A percentile compares a stretch with the other conserved stretches of the same genome.
phyloP scores from a whole-genome alignment of 2,888 invertebrate species.

The Ferdinandea cuprea region DNA sequence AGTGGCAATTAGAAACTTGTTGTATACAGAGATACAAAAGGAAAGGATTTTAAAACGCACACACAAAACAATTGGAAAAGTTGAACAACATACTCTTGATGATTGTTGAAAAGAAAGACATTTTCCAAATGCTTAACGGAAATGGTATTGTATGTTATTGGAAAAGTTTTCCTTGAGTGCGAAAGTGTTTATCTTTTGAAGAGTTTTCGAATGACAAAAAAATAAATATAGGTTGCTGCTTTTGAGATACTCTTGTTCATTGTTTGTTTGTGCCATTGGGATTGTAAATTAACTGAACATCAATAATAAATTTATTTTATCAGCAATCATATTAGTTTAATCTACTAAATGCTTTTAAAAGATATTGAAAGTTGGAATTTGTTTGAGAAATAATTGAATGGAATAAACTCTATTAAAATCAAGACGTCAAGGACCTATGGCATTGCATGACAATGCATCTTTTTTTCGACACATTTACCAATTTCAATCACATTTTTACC shows the following conservation, averaged over 20 bases:
- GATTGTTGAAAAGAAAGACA: slow-evolving; percentile 5
- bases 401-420: too few species aligned
- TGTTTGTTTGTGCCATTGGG: neutral
- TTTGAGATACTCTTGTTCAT: neutral
- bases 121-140: neutral
- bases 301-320: too few species aligned
- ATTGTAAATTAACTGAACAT: neutral
- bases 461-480: too few species aligned
- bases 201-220: neutral
- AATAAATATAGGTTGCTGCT: neutral
- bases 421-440: too few species aligned
- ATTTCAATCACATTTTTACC: too few species aligned
- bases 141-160: slow-evolving; percentile 1
- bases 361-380: too few species aligned
- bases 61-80: slow-evolving; percentile 24
- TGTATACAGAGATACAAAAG: slow-evolving; percentile 1
- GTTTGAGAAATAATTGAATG: too few species aligned
- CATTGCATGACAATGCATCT: too few species aligned
- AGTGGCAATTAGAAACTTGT: slow-evolving; percentile 13
- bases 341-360: too few species aligned
- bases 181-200: slow-evolving; percentile 15
- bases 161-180: slow-evolving; percentile 18
- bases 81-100: slow-evolving; percentile 8
- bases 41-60: neutral
- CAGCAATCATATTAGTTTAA: too few species aligned